phyloP scores from a whole-genome alignment of 2,797 vertebrate species.

The Takifugu rubripes region DNA sequence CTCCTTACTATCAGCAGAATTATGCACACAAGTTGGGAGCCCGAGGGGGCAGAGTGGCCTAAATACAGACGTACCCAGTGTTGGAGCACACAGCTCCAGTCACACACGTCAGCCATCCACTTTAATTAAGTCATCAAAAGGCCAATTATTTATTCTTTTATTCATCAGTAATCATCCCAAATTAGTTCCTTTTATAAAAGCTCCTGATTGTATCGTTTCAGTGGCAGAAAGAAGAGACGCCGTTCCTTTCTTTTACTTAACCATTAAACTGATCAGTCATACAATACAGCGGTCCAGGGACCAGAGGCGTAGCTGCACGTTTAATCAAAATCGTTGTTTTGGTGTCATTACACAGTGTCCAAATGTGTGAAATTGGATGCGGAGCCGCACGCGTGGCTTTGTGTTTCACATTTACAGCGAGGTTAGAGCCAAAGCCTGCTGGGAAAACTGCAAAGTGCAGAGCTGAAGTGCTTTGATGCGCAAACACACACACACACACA shows the following conservation, averaged over 20 bases:
- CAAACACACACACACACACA: too few relatives aligned
- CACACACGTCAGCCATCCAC: constrained; percentile 36
- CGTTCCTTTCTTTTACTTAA: constrained; percentile 4
- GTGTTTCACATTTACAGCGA: constrained; percentile 45
- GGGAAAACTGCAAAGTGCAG: constrained; percentile 43
- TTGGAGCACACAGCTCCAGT: constrained; percentile 33
- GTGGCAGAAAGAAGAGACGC: not conserved
- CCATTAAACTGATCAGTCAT: not conserved
- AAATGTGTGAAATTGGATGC: constrained; percentile 49
- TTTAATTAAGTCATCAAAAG: constrained; percentile 48
- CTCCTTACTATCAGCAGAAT: constrained; percentile 61
- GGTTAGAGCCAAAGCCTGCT: constrained; percentile 46
- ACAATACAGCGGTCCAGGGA: not conserved
- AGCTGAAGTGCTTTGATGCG: constrained; percentile 43
- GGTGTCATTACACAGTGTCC: constrained; percentile 38
- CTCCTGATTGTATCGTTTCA: not conserved
- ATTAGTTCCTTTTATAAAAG: not conserved
- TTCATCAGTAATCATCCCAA: constrained; percentile 4
- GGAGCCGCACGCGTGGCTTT: constrained; percentile 18
- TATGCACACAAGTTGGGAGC: constrained; percentile 64
- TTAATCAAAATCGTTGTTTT: constrained; percentile 22
- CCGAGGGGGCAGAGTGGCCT: constrained; percentile 70
- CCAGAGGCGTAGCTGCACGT: constrained; percentile 17
- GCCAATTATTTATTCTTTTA: constrained; percentile 6
- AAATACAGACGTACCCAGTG: constrained; percentile 65